Conservation (phyloP, 2,113 vertebrate species). For the Podiceps cristatus region DNA sequence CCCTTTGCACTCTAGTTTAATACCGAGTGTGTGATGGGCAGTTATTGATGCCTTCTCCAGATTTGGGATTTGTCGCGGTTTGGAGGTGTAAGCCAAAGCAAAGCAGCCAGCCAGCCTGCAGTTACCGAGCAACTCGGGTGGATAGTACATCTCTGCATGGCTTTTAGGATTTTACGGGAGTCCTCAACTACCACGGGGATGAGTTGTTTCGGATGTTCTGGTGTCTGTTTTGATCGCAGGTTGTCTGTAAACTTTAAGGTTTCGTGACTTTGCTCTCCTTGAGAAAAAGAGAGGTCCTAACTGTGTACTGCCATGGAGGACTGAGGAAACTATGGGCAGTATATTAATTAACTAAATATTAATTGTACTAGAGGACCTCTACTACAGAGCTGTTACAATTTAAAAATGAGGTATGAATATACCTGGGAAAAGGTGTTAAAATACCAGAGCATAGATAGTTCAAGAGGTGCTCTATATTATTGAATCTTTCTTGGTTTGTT, state of each 20-base stretch:
- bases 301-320: background rate
- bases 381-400: background rate
- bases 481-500: background rate
- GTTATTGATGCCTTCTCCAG: too few relatives aligned
- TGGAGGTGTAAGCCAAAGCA: background rate
- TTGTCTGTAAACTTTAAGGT: background rate
- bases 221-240: background rate
- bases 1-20: background rate
- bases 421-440: background rate
- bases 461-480: rapidly evolving
- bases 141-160: rapidly evolving
- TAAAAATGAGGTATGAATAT: background rate
- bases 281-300: background rate
- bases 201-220: background rate
- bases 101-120: background rate
- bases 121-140: background rate
- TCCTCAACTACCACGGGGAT: background rate
- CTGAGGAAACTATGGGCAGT: background rate
- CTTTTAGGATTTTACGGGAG: background rate
- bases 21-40: background rate
- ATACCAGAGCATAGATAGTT: background rate
- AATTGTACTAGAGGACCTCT: background rate
- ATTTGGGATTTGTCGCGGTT: background rate
- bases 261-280: rapidly evolving
- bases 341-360: rapidly evolving